Base-by-base conservation (phyloP, 2,888 invertebrate genomes). In the Platynereis dumerilii region DNA sequence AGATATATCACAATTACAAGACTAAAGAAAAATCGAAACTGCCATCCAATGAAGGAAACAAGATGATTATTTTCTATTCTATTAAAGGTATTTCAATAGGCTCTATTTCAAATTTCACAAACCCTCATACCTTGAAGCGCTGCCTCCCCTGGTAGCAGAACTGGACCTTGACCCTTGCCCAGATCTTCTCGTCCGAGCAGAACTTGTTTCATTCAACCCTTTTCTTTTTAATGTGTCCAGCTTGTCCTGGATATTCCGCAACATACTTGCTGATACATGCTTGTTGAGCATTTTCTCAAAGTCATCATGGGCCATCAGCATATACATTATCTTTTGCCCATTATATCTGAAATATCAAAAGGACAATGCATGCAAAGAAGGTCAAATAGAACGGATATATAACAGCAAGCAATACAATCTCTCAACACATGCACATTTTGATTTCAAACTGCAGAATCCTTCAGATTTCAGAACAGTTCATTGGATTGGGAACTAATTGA, bases 261-360 rank as follows among this genome's bases (percentile, higher is more conserved):
- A 60, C 5, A 60, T 60, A 7, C 26, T 55, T 15, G 54, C 87
- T 45, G 92, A 90, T 78, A 95, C 91, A 10, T 93, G 90, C 72
- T 94, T 94, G 69, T 90, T 87, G 54, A 96, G 85, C 76, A 91
- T 87, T 71, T 89, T 89, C 60, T 90, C 89, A 83, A 95, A 95
- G 61, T 90, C 89, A 7, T 87, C 87, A 83, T 94, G 92, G 26
- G 88, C 87, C 60, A 91, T 88, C 54, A 96, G 85, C 60, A 88
- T 86, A 24, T 89, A 87, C 76, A 95, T 91, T 72, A 95, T 88
- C 62, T 89, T 66, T 53, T 66, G 62, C 2, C 68, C 69, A 27
- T 70, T 54, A 55, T 68, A 72, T 56, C 72, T 72, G 64, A 15
- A 59, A 45, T n/a, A 17, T 15, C 34, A 34, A n/a, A 57, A 3